phyloP scores from a whole-genome alignment of 2,113 vertebrate genomes.

The Murina feae region DNA sequence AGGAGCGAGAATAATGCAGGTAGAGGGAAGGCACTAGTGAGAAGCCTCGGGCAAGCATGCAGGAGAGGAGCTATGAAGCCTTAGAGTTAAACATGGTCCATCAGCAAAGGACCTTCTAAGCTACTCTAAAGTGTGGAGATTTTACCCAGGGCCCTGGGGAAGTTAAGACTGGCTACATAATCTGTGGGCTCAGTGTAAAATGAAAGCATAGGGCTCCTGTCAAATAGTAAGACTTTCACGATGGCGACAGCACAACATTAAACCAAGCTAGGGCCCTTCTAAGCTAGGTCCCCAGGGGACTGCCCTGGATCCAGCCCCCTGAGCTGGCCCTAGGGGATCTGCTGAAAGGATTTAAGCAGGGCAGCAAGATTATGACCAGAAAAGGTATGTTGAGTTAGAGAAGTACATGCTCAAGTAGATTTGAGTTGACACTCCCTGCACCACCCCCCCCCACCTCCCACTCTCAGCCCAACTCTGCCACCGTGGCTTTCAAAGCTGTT shows the following conservation, averaged over 20 bases:
- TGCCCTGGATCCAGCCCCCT: fast-evolving
- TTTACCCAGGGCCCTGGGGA: neutral
- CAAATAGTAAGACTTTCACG: neutral
- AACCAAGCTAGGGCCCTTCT: neutral
- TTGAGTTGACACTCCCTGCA: fast-evolving
- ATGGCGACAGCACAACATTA: neutral
- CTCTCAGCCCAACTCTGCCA: neutral
- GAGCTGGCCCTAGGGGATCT: neutral
- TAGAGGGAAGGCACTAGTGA: neutral
- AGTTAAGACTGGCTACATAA: neutral
- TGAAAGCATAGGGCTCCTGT: neutral
- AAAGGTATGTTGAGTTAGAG: neutral
- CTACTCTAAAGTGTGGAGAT: neutral
- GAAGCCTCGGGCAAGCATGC: neutral
- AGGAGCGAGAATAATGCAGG: neutral
- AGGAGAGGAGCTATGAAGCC: neutral
- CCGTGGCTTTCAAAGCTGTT: neutral
- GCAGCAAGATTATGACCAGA: neutral
- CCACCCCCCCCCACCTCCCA: fast-evolving
- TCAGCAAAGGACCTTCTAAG: neutral
- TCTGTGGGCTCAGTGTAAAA: neutral
- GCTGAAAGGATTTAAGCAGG: neutral
- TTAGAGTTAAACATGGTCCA: neutral
- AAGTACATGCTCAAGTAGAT: neutral
- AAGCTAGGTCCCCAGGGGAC: neutral